Evolutionary conservation across 2,113 vertebrate species (phyloP).

Genomic region (Strix aluco): DNA sequence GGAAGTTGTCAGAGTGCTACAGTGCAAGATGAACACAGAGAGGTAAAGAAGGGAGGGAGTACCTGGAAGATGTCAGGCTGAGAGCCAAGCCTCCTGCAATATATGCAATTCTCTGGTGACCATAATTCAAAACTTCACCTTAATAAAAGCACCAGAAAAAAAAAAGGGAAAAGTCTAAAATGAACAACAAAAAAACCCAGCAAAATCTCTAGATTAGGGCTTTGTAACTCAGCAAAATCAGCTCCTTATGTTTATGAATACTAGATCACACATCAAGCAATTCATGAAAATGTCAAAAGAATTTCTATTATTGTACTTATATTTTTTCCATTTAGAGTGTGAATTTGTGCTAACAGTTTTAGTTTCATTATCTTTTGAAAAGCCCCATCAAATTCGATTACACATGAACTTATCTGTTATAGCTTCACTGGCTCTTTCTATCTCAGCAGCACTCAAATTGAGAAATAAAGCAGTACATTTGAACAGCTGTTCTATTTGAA

Average conservation of each 20-base stretch:
- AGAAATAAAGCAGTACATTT: background rate
- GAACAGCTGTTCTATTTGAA: background rate
- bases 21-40: background rate
- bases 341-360: background rate
- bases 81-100: background rate
- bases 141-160: background rate
- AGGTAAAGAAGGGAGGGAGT: background rate
- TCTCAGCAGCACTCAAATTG: background rate
- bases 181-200: accelerated
- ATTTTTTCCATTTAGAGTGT: background rate
- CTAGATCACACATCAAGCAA: background rate
- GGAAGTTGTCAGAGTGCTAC: background rate
- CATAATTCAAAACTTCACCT: background rate
- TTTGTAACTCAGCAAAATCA: background rate
- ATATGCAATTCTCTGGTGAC: background rate
- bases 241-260: background rate
- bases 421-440: background rate
- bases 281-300: background rate
- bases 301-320: background rate
- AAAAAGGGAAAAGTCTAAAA: background rate
- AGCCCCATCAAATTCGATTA: background rate
- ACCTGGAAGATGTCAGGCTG: background rate
- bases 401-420: background rate
- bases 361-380: background rate
- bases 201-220: background rate